These are phyloP conservation scores for Medauroidea extradentata DNA, from an alignment of 1,140 invertebrate genomes.

Conservation along the genomic window DNA sequence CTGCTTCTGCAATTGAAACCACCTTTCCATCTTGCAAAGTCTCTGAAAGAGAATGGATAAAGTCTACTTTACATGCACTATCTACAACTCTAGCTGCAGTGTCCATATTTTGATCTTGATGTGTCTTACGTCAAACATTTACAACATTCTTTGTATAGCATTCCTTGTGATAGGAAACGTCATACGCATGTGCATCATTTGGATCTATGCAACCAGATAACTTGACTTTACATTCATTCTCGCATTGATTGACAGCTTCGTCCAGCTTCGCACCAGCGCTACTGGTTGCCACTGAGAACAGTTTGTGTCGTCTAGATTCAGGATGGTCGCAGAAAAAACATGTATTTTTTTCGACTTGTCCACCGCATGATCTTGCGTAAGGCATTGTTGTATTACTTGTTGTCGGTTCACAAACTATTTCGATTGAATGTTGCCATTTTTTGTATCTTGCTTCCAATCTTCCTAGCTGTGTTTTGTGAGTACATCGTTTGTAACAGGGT, in stretches of 20 bases:
- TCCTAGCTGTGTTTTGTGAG: too few relatives aligned
- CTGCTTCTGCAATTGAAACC: conserved; percentile 5
- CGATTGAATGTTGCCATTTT: too few relatives aligned
- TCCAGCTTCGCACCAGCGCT: not conserved
- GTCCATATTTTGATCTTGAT: not conserved
- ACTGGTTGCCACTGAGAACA: too few relatives aligned
- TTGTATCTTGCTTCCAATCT: too few relatives aligned
- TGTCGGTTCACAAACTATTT: too few relatives aligned
- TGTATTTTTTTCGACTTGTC: too few relatives aligned
- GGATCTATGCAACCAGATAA: conserved; percentile 4
- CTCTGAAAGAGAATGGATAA: not conserved
- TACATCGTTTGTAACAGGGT: too few relatives aligned
- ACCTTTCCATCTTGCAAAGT: conserved; percentile 2
- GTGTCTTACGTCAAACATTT: not conserved
- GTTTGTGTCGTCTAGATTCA: too few relatives aligned
- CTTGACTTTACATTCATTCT: conserved; percentile 3
- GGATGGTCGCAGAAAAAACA: too few relatives aligned
- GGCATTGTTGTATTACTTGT: too few relatives aligned
- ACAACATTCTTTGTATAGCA: conserved; percentile 5
- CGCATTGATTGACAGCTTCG: not conserved
- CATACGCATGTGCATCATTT: not conserved
- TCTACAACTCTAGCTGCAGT: not conserved
- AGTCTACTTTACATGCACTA: not conserved
- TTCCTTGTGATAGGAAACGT: conserved; percentile 5
- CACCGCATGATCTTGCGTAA: too few relatives aligned